Evolutionary conservation across 1,140 invertebrate species (phyloP).

Genomic region (Platyura marginata): DNA sequence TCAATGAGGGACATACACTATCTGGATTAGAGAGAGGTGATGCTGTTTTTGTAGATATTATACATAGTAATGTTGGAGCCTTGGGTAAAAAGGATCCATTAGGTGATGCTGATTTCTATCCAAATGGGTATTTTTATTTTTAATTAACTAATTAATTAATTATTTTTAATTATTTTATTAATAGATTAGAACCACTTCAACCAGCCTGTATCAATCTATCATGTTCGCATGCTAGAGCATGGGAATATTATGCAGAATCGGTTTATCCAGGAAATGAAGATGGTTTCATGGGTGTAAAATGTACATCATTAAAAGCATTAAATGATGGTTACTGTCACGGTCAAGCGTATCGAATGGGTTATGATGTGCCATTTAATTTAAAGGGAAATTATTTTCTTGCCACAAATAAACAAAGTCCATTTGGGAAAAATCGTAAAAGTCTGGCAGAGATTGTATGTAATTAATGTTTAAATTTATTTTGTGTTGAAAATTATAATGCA

Average conservation of each 20-base stretch:
- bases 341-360: neutral
- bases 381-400: conserved; percentile 1
- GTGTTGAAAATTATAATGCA: too few species aligned
- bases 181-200: neutral
- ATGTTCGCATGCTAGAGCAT: neutral
- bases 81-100: neutral
- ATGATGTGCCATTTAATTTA: neutral
- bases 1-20: neutral
- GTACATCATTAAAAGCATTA: neutral
- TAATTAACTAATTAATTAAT: neutral
- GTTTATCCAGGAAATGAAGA: conserved; percentile 2
- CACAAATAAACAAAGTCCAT: neutral
- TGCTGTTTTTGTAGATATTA: neutral
- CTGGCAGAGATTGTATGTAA: neutral
- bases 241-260: neutral
- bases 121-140: neutral
- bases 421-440: neutral
- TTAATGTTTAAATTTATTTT: too few species aligned
- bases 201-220: neutral
- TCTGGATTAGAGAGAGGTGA: neutral
- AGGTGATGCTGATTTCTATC: conserved; percentile 1
- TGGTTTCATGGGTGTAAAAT: conserved; percentile 1
- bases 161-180: neutral
- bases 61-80: neutral
- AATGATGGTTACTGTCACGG: neutral